Conservation (phyloP, 1,140 invertebrate species). For the Drosophila quadrilineata region DNA sequence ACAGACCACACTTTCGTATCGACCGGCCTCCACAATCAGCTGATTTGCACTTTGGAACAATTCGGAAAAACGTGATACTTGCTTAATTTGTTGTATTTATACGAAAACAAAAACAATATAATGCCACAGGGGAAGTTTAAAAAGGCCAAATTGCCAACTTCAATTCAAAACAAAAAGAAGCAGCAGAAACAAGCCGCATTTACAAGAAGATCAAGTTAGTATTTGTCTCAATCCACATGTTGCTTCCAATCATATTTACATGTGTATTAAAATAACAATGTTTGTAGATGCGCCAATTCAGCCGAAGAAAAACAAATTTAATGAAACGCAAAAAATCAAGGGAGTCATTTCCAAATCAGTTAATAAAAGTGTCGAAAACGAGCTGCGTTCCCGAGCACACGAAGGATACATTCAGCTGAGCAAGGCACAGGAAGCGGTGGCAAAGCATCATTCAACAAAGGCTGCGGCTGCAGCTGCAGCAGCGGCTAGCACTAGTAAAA, state of each 20-base stretch:
- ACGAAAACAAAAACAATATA: conserved; percentile 10
- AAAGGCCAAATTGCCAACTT: conserved; percentile 83
- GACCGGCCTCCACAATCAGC: conserved; percentile 25
- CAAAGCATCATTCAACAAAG: conserved; percentile 67
- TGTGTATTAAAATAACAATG: not conserved
- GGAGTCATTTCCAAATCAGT: conserved; percentile 85
- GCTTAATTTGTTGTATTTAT: not conserved
- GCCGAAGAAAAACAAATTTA: conserved; percentile 84
- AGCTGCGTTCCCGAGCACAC: conserved; percentile 83
- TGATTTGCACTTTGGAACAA: conserved; percentile 29
- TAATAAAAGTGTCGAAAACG: conserved; percentile 84
- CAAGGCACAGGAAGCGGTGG: conserved; percentile 83
- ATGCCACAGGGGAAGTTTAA: conserved; percentile 86
- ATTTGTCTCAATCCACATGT: conserved; percentile 6
- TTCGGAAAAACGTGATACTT: conserved; percentile 55
- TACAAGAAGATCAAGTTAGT: conserved; percentile 82
- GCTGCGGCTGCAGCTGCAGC: conserved; percentile 56
- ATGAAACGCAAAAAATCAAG: conserved; percentile 85
- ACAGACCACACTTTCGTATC: not conserved
- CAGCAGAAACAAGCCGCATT: conserved; percentile 81
- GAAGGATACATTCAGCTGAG: conserved; percentile 82
- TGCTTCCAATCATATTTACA: not conserved
- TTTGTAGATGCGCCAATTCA: conserved; percentile 83
- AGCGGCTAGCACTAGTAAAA: conserved; percentile 41
- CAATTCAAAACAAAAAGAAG: conserved; percentile 82